Base-by-base conservation (phyloP, 92 coral and sea anemone species). In the Bergia puertoricense region DNA sequence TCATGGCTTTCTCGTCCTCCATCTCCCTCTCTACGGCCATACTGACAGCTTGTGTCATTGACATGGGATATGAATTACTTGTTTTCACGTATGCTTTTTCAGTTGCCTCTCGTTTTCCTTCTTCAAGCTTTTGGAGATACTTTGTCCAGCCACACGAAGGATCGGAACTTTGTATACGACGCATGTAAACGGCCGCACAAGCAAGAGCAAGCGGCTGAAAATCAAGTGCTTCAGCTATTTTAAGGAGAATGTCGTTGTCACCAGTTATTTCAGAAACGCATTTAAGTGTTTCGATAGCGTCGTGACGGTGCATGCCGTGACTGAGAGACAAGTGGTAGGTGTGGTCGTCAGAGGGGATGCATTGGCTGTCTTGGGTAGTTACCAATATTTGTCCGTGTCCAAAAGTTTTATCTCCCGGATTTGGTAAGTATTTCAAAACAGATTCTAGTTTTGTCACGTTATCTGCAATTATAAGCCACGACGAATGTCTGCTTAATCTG, bases 161-260 rank as follows among this genome's bases (percentile, higher is more conserved):
- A 41, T 8, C 1, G 5, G 30, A 1, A 43, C 9, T 48, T 42
- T 50, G 75, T 8, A 74, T 57, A 14, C 59, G 76, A 39, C 74
- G 65, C 57, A 90, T 37, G 91, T 92, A 90, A 14, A 83, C 79
- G 20, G 91, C 93, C 8, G 93, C 95, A 50, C 93, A 88, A 10
- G 93, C 95, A 43, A 92, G 77, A 18, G 91, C 91, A 59, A 92
- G 92, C 16, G 94, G 94, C 82, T 92, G 92, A 81, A 81, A 81
- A 82, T 92, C 94, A 30, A 92, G 79, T 57, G 79, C 78, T 73
- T 90, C 73, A 7, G 89, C 89, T 8, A 92, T 93, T n/a, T 82
- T 36, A 6, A 38, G 18, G 2, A 69, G 57, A 46, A 45, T 71
- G 1, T 66, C 84, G 3, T 54, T 62, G 74, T 86, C 37, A 67